Evolutionary conservation across 2,888 invertebrate species (phyloP).

Genomic region (Hemistola chrysoprasaria): DNA sequence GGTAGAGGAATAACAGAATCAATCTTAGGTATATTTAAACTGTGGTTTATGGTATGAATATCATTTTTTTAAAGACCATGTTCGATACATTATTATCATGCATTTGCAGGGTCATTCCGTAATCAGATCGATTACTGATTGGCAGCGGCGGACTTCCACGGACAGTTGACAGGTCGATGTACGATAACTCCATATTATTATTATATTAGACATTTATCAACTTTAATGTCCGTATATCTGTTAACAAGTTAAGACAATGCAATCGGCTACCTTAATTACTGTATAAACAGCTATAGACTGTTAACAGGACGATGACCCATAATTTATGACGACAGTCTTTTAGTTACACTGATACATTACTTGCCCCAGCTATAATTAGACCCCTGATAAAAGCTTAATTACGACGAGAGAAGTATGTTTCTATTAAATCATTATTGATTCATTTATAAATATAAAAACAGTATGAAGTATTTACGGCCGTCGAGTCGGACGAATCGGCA

Average conservation of each 20-base stretch:
- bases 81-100: too few relatives aligned
- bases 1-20: constrained; percentile 57
- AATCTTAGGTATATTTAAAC: constrained; percentile 46
- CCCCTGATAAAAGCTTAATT: background rate
- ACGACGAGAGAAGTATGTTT: constrained; percentile 4
- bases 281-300: constrained; percentile 39
- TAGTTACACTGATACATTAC: constrained; percentile 1
- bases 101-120: constrained; percentile 38
- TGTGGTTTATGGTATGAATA: constrained; percentile 62
- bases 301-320: constrained; percentile 53
- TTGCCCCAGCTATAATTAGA: constrained; percentile 2
- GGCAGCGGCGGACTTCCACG: constrained; percentile 33
- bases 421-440: constrained; percentile 21
- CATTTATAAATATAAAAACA: constrained; percentile 21
- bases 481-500: constrained; percentile 18
- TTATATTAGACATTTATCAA: constrained; percentile 55
- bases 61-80: too few relatives aligned
- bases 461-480: constrained; percentile 22
- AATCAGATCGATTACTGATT: constrained; percentile 37
- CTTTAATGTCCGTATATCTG: constrained; percentile 46
- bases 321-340: constrained; percentile 12
- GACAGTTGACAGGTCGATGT: constrained; percentile 42
- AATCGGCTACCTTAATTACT: constrained; percentile 52
- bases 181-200: constrained; percentile 64
- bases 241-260: constrained; percentile 59